Conservation (phyloP, 2,888 invertebrate genomes). For the Adela reaumurella region DNA sequence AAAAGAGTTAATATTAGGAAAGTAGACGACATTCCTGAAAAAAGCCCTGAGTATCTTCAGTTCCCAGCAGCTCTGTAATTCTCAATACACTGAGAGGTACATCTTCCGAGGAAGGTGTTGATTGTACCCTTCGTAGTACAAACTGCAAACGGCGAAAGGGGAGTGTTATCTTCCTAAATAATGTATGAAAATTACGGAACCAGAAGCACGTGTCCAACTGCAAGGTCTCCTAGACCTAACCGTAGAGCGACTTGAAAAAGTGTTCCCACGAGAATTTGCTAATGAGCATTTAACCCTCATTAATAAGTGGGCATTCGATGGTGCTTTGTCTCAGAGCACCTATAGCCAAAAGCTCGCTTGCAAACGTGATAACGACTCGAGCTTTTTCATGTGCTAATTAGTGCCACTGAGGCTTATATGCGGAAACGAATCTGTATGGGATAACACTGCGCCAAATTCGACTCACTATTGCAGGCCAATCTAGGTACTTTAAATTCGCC, state of each 20-base stretch:
- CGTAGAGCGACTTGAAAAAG: slow-evolving; percentile 7
- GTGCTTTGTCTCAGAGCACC: slow-evolving; percentile 6
- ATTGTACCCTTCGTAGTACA: slow-evolving; percentile 1
- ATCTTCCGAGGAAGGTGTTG: slow-evolving; percentile 3
- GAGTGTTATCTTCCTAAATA: slow-evolving; percentile 5
- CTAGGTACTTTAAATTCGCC: slow-evolving; percentile 4
- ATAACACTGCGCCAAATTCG: slow-evolving; percentile 8
- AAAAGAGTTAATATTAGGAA: not conserved
- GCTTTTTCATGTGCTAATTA: slow-evolving; percentile 6
- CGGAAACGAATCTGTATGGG: slow-evolving; percentile 7
- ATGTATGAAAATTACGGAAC: slow-evolving; percentile 6
- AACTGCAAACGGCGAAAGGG: not conserved
- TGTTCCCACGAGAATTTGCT: slow-evolving; percentile 4
- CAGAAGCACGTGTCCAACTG: slow-evolving; percentile 8
- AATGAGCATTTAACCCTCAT: slow-evolving; percentile 7
- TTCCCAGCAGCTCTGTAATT: slow-evolving; percentile 8
- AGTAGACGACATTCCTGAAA: not conserved
- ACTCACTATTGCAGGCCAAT: slow-evolving; percentile 6
- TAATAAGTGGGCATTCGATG: slow-evolving; percentile 10
- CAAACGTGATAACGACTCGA: slow-evolving; percentile 5
- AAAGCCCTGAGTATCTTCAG: slow-evolving; percentile 7
- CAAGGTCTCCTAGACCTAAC: slow-evolving; percentile 10
- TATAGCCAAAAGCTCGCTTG: slow-evolving; percentile 8
- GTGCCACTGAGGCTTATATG: slow-evolving; percentile 6
- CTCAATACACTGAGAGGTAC: slow-evolving; percentile 7